Base-by-base conservation (phyloP, 2,113 vertebrate species). In the Poicephalus meyeri region DNA sequence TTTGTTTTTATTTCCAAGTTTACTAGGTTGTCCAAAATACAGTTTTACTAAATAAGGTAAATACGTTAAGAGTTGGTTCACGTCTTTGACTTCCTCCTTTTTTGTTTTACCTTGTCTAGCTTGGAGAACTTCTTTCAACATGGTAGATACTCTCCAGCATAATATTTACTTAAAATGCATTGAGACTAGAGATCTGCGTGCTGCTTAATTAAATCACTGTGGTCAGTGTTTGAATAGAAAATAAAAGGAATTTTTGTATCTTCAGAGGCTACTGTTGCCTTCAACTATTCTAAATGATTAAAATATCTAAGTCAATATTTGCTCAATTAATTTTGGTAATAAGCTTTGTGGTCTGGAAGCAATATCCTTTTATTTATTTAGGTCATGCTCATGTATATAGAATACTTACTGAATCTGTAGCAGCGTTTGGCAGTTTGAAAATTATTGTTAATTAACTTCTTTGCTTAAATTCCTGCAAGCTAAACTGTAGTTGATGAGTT, bases 381-480 rank as follows among this genome's bases (percentile, higher is more conserved):
- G 39, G 17, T 83, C 13, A 65, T 37, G 64, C 69, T 80, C 16
- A 47, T 60, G 31, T 92, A 76, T 92, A 71, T 72, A 93, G 35
- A 85, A 66, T 79, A 39, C 26, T 80, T 58, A 82, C 60, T 76
- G 55, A 95, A 94, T 60, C 21, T 94, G 77, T 35, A 72, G 66
- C 47, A 56, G 66, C 88, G 91, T 81, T 95, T 95, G 91, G 89
- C 87, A 82, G 71, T 89, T 96, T 86, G 87, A 83, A 97, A 97
- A 94, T 95, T 89, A 96, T 94, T 95, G 91, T 97, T 97, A 97
- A 98, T 97, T 97, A 97, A 97, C 89, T 96, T 96, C 95, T 98
- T 66, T 96, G 61, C 80, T 97, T 91, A 95, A 89, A 95, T 95
- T 97, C 91, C 93, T 97, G 70, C 53, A 94, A 98, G 93, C 91